phyloP scores from a whole-genome alignment of 2,888 invertebrate genomes.

The Cephus spinipes region DNA sequence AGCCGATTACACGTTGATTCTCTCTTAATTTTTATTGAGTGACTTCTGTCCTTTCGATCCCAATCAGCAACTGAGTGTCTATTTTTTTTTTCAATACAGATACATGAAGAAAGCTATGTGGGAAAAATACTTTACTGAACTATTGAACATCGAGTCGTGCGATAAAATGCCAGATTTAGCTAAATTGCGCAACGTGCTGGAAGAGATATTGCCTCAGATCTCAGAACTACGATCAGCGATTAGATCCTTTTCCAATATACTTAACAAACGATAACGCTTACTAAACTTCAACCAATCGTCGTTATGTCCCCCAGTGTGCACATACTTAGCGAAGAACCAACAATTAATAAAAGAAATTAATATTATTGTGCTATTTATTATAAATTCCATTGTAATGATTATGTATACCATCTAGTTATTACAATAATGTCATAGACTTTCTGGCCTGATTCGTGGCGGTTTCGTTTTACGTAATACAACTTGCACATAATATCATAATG shows the following conservation, averaged over 20 bases:
- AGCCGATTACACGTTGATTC: no score
- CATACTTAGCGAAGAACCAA: slow-evolving; percentile 50
- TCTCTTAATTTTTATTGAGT: no score
- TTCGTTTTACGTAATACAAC: slow-evolving; percentile 31
- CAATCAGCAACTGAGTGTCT: not conserved
- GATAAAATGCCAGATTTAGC: slow-evolving; percentile 79
- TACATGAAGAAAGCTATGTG: slow-evolving; percentile 80
- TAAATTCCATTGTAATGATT: slow-evolving; percentile 37
- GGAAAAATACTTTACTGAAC: slow-evolving; percentile 82
- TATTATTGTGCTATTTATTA: slow-evolving; percentile 61
- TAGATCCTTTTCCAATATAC: slow-evolving; percentile 59
- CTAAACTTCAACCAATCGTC: slow-evolving; percentile 25
- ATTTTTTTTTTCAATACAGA: slow-evolving; percentile 64
- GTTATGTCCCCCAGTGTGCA: slow-evolving; percentile 42
- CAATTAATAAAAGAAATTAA: slow-evolving; percentile 48
- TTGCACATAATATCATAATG: slow-evolving; percentile 37
- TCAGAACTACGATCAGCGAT: slow-evolving; percentile 50
- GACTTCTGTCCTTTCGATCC: not conserved
- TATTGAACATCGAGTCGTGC: slow-evolving; percentile 86
- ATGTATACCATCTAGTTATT: slow-evolving; percentile 30
- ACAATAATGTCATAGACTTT: slow-evolving; percentile 43
- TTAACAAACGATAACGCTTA: slow-evolving; percentile 65
- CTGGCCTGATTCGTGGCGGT: slow-evolving; percentile 46
- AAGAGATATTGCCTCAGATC: slow-evolving; percentile 55
- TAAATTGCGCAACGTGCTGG: slow-evolving; percentile 66